These are phyloP conservation scores for Sinocyclocheilus anophthalmus DNA, from an alignment of 2,113 vertebrate species.

Conservation along the genomic window DNA sequence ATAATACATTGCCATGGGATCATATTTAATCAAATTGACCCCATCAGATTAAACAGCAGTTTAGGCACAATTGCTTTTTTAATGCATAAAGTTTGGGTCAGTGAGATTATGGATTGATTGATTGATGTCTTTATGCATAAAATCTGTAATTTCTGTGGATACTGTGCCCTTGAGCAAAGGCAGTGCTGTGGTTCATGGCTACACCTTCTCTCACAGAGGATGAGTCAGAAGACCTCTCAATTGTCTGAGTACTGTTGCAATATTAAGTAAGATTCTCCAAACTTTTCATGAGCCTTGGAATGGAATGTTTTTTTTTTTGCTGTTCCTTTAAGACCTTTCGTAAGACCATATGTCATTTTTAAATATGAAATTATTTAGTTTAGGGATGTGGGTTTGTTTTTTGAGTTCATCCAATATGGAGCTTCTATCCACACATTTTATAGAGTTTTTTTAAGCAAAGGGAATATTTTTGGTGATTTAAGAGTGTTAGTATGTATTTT, in stretches of 20 bases:
- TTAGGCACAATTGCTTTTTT: constrained; percentile 21
- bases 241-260: background rate
- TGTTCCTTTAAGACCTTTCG: background rate
- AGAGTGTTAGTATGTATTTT: background rate
- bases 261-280: background rate
- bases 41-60: constrained; percentile 19
- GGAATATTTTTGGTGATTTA: background rate
- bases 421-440: background rate
- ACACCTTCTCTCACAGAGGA: background rate
- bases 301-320: background rate
- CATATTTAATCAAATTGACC: constrained; percentile 31
- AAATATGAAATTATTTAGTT: background rate
- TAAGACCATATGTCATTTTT: background rate
- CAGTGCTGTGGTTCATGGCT: background rate
- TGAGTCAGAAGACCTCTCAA: background rate
- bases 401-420: background rate
- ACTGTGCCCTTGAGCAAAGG: constrained; percentile 40
- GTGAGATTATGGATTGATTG: constrained; percentile 44
- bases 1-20: constrained; percentile 30
- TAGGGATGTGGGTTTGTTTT: background rate
- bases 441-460: background rate
- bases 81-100: constrained; percentile 23
- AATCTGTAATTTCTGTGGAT: constrained; percentile 25
- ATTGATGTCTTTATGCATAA: constrained; percentile 33
- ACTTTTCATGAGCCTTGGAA: background rate